These are phyloP conservation scores for Eupithecia exiguata DNA, from an alignment of 2,888 invertebrate genomes.

Conservation along the genomic window DNA sequence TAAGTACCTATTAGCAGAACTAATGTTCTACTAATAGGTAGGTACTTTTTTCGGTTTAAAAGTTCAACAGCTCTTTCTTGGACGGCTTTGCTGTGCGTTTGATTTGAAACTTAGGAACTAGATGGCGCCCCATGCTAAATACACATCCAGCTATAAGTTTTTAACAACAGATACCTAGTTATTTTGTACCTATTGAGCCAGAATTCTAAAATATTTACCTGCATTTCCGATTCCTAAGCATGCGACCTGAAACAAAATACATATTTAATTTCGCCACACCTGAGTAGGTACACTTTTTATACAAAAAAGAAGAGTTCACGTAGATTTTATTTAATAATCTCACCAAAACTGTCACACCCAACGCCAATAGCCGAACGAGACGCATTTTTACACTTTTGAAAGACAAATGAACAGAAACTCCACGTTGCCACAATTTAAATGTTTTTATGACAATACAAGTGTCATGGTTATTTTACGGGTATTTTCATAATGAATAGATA, in stretches of 20 bases:
- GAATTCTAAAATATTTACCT: conserved; percentile 37
- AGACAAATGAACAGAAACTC: conserved; percentile 30
- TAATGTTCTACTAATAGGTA: too few species aligned
- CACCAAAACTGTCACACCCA: conserved; percentile 37
- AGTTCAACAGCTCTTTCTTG: too few species aligned
- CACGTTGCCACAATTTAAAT: conserved; percentile 35
- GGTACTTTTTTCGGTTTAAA: too few species aligned
- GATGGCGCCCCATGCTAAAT: not conserved
- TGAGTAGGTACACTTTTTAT: not conserved
- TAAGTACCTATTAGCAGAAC: too few species aligned
- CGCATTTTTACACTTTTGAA: conserved; percentile 37
- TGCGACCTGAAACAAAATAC: conserved; percentile 43
- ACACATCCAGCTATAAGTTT: too few species aligned
- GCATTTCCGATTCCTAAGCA: conserved; percentile 29
- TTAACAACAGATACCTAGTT: too few species aligned
- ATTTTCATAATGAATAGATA: conserved; percentile 27
- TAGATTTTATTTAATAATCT: conserved; percentile 7
- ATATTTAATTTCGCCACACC: not conserved
- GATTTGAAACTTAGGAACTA: not conserved
- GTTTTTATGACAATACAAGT: conserved; percentile 34
- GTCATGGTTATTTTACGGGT: conserved; percentile 35
- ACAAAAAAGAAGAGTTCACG: not conserved
- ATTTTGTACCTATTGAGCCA: too few species aligned
- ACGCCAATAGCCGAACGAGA: conserved; percentile 19
- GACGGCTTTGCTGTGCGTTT: not conserved